These are phyloP conservation scores for Andrena praecox DNA, from an alignment of 2,888 invertebrate genomes.

Conservation along the genomic window DNA sequence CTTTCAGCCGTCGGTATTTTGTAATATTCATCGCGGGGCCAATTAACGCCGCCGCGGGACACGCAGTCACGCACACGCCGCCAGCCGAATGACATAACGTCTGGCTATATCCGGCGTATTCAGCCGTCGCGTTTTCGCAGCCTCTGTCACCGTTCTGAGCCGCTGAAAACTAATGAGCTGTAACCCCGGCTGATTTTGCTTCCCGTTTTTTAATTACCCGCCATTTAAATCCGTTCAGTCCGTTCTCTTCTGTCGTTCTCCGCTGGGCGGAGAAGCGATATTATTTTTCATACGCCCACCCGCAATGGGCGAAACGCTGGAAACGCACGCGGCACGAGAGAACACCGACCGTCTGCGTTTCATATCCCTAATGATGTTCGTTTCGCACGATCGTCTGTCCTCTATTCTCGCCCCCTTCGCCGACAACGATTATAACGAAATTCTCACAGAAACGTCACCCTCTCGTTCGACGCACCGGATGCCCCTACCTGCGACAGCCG, in stretches of 20 bases:
- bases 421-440: slow-evolving; percentile 14
- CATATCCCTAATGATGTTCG: slow-evolving; percentile 70
- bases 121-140: slow-evolving; percentile 52
- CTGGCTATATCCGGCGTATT: slow-evolving; percentile 55
- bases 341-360: slow-evolving; percentile 45
- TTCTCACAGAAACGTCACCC: not conserved
- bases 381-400: slow-evolving; percentile 46
- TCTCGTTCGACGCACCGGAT: not conserved
- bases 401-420: not conserved
- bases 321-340: not conserved
- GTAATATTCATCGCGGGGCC: slow-evolving; percentile 62
- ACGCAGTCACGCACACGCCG: slow-evolving; percentile 29
- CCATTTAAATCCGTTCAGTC: slow-evolving; percentile 62
- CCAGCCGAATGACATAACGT: slow-evolving; percentile 51
- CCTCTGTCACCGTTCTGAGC: slow-evolving; percentile 49
- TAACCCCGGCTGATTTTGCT: slow-evolving; percentile 72
- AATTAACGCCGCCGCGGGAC: slow-evolving; percentile 60
- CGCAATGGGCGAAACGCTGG: slow-evolving; percentile 21
- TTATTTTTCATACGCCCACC: slow-evolving; percentile 42
- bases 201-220: slow-evolving; percentile 73
- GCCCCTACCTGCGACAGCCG: not conserved
- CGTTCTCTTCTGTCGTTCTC: not conserved
- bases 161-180: slow-evolving; percentile 74
- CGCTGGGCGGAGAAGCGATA: slow-evolving; percentile 40
- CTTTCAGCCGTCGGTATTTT: slow-evolving; percentile 59